Evolutionary conservation across 2,888 invertebrate species (phyloP).

Genomic region (Rugalucina vietnamica): DNA sequence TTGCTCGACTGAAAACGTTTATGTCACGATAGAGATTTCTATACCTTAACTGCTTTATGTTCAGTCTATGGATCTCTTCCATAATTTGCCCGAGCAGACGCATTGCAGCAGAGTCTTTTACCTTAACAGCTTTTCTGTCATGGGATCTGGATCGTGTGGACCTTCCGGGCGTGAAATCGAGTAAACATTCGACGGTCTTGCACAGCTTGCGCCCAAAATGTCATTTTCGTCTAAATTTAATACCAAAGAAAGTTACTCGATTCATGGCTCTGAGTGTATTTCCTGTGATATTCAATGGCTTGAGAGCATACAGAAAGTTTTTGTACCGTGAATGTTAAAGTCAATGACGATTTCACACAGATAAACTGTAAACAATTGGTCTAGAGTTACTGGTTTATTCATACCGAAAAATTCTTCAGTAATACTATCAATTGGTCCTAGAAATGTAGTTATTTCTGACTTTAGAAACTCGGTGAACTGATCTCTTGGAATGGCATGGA

Average conservation of each 20-base stretch:
- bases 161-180: background rate
- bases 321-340: background rate
- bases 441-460: background rate
- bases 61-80: background rate
- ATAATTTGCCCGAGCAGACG: background rate
- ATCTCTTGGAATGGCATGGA: background rate
- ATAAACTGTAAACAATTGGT: background rate
- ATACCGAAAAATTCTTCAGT: background rate
- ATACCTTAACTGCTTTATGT: background rate
- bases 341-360: background rate
- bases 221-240: background rate
- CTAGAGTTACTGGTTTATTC: background rate
- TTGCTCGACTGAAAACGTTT: background rate
- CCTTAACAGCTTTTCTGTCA: background rate
- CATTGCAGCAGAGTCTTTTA: too few species aligned
- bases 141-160: background rate
- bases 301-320: background rate
- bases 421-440: background rate
- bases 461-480: background rate
- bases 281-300: background rate
- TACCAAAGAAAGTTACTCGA: background rate
- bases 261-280: too few species aligned
- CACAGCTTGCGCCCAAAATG: background rate
- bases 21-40: background rate
- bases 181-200: background rate